Percentiles rank a stretch among this genome's conserved stretches.
Evolutionary conservation across 1,140 invertebrate species (phyloP).

Genomic region (Caerostris extrusa): DNA sequence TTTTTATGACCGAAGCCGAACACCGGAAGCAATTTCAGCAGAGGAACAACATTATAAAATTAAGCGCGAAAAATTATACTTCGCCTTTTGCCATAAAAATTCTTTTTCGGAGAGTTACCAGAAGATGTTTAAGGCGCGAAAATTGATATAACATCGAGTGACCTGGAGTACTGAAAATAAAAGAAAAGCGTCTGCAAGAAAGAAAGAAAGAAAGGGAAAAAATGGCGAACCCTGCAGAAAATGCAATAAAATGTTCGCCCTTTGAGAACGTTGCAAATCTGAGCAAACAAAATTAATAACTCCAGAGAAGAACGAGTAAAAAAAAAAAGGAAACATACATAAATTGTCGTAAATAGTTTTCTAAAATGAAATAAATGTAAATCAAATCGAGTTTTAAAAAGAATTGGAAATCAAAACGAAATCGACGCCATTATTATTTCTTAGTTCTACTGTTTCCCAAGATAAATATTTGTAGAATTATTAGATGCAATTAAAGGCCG

Average conservation of each 20-base stretch:
- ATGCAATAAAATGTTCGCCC: not conserved
- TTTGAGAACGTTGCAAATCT: not conserved
- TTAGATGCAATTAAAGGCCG: slow-evolving; percentile 14
- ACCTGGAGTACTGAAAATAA: not conserved
- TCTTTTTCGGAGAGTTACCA: not conserved
- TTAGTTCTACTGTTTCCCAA: not conserved
- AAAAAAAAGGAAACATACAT: not conserved
- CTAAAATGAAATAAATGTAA: slow-evolving; percentile 33
- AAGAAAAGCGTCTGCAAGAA: not conserved
- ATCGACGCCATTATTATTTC: not conserved
- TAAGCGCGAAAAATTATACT: not conserved
- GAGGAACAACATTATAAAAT: not conserved
- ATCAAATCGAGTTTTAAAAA: not conserved
- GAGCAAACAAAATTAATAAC: not conserved
- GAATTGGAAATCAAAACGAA: slow-evolving; percentile 48
- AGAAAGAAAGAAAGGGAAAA: not conserved
- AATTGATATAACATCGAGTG: not conserved
- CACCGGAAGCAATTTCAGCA: not conserved
- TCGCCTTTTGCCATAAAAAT: slow-evolving; percentile 4
- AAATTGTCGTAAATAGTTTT: slow-evolving; percentile 46
- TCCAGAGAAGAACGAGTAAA: not conserved
- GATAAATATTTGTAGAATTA: not conserved
- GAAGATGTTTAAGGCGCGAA: not conserved
- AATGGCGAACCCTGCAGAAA: no score
- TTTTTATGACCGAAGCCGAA: not conserved